Percentiles rank a stretch among this genome's conserved stretches.
Conservation (phyloP, 2,113 vertebrate genomes). For the Pachypanchax playfairii region DNA sequence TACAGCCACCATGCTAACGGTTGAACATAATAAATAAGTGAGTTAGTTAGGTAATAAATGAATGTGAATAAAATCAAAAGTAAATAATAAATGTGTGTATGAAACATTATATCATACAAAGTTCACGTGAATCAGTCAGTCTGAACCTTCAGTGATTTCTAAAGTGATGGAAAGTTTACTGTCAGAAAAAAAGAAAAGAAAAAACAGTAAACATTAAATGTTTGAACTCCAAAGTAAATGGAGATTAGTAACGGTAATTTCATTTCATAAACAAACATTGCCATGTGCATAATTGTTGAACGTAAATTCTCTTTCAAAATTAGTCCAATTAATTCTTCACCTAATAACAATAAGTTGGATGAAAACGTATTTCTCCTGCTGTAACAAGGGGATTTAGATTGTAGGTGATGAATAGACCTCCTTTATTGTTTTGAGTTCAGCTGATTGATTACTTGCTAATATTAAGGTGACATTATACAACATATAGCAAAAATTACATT, state of each 20-base stretch:
- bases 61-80: too few species aligned
- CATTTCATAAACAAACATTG: slow-evolving; percentile 11
- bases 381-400: slow-evolving; percentile 3
- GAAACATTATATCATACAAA: slow-evolving; percentile 4
- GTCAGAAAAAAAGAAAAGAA: neutral
- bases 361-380: neutral
- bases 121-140: slow-evolving; percentile 9
- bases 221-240: slow-evolving; percentile 9
- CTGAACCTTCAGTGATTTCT: slow-evolving; percentile 17
- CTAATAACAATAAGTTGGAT: slow-evolving; percentile 14
- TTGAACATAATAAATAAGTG: too few species aligned
- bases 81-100: too few species aligned
- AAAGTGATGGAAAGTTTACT: slow-evolving; percentile 11
- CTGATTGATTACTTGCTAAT: too few species aligned
- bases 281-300: slow-evolving; percentile 30
- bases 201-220: neutral
- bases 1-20: too few species aligned
- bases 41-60: too few species aligned
- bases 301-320: slow-evolving; percentile 8
- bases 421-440: too few species aligned
- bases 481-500: too few species aligned
- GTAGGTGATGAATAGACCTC: too few species aligned
- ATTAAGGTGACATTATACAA: too few species aligned
- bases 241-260: slow-evolving; percentile 5
- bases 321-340: slow-evolving; percentile 5